Evolutionary conservation across 2,888 invertebrate genomes (phyloP).

Genomic region (Biston stratarius): DNA sequence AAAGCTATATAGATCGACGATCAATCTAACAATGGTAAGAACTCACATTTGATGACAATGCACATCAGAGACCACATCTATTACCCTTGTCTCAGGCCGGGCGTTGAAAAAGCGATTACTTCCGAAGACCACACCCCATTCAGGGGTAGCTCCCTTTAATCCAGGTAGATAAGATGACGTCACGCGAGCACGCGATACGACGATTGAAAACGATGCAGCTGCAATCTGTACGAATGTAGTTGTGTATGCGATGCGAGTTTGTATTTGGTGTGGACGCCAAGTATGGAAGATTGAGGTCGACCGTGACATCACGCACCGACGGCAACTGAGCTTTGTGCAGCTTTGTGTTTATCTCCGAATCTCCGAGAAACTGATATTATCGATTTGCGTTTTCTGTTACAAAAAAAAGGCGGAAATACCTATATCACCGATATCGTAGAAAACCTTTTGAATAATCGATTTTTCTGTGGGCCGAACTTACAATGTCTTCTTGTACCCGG

Average conservation of each 20-base stretch:
- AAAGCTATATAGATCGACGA: no score
- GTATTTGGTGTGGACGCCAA: constrained; percentile 22
- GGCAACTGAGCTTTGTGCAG: constrained; percentile 25
- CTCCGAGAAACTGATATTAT: background rate
- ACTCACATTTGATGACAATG: constrained; percentile 17
- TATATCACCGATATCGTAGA: constrained; percentile 13
- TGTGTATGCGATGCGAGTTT: constrained; percentile 1
- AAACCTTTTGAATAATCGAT: constrained; percentile 22
- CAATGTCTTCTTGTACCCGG: background rate
- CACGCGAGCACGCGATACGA: constrained; percentile 38
- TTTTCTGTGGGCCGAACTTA: constrained; percentile 4
- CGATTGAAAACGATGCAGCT: constrained; percentile 30
- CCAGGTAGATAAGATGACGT: constrained; percentile 47
- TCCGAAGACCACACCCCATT: constrained; percentile 38
- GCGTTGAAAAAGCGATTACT: constrained; percentile 43
- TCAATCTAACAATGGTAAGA: background rate
- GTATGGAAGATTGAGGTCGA: constrained; percentile 33
- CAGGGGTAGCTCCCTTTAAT: constrained; percentile 32
- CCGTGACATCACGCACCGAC: constrained; percentile 37
- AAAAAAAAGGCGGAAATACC: background rate
- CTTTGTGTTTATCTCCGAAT: constrained; percentile 17
- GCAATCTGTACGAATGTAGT: constrained; percentile 21
- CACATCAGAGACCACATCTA: constrained; percentile 15
- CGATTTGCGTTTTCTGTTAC: background rate
- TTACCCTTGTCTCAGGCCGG: constrained; percentile 24